Base-by-base conservation (phyloP, 1,140 invertebrate species). In the Gonatopus flavifemur region DNA sequence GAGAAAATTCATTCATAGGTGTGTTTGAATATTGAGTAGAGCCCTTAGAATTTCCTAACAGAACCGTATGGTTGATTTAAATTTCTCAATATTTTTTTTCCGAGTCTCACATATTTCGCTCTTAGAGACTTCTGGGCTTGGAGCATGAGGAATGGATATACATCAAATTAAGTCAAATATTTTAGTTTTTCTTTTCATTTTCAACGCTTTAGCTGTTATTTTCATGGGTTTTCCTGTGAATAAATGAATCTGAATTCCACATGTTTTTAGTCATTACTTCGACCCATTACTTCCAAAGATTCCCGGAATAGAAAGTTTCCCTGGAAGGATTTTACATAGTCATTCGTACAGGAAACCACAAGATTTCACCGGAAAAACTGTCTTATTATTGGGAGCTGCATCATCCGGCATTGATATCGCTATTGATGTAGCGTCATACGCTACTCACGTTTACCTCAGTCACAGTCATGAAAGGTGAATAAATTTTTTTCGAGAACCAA, bases 391-490 rank as follows among this genome's bases (percentile, higher is more conserved):
- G 39, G 89, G 89, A 20, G 84, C 80, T 31, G 81, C 82, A 18
- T 74, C 83, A 31, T 90, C 88, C 2, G 89, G 86, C 3, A 69
- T 82, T 31, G 88, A 91, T 64, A 87, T 91, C 41, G 77, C 79
- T 18, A 43, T 82, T 1, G 86, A 88, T 53, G 65, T 88, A 19
- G 57, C 79, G 2, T 16, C 64, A 7, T 52, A 69, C 31, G 79
- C 79, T 2, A 67, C 76, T 57, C 57, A 78, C 42, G 79, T 85
- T 53, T 79, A 74, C 28, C 33, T 79, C 1, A 79, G 77, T 46
- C 69, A 77, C 36, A 68, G 70, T 55, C 54, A 63, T 22, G 50
- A 59, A 10, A 64, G 54, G 70, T 66, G 58, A 54, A 32, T 15
- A 35, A 32, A 55, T 24, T 36, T 43, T 3, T 15, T 47, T 9